Base-by-base conservation (phyloP, 1,140 invertebrate species). In the Theocolax elegans region DNA sequence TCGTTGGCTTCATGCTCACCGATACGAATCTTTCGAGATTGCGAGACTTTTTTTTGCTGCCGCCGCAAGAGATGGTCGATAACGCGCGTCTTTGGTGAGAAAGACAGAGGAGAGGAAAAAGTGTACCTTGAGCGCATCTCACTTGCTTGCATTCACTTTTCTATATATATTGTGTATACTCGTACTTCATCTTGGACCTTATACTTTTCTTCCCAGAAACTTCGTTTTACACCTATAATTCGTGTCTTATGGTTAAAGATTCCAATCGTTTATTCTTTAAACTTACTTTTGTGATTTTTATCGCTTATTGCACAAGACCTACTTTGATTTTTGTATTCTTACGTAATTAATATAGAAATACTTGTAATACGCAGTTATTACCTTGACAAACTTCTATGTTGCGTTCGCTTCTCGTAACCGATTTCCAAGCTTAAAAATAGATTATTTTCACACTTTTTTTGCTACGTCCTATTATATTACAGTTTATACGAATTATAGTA, bases 1-100 rank as follows among this genome's bases (percentile, higher is more conserved):
- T 56, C 31, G 46, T 31, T 64, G 29, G 29, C 60, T 64, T 64
- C 60, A 66, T 53, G 59, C 49, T 49, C 51, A 51, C 58, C 51
- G 69, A 71, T 71, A 66, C 62, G 62, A 71, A 71, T 71, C 69
- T 71, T 27, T 17, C 42, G 60, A 42, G 62, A 66, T 71, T 71
- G 54, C 62, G 69, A 59, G 69, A 48, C 60, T 71, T 66, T 35
- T 35, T 67, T 69, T 58, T 70, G 40, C 60, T 19, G 40, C 68
- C 13, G 15, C 23, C 17, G 8, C 4, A n/a, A n/a, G 59, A 70
- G 59, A 70, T 70, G 21, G 38, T 12, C 59, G 66, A 68, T 68
- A 60, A 8, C 23, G 31, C 35, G 31, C 12, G 64, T 27, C 31
- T 42, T n/a, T 8, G 1, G 2, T n/a, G 27, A 35, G 25, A 40